Evolutionary conservation across 2,888 invertebrate species (phyloP), one percentile per base, ranked within the genome.

Genomic region (Pocota personata): DNA sequence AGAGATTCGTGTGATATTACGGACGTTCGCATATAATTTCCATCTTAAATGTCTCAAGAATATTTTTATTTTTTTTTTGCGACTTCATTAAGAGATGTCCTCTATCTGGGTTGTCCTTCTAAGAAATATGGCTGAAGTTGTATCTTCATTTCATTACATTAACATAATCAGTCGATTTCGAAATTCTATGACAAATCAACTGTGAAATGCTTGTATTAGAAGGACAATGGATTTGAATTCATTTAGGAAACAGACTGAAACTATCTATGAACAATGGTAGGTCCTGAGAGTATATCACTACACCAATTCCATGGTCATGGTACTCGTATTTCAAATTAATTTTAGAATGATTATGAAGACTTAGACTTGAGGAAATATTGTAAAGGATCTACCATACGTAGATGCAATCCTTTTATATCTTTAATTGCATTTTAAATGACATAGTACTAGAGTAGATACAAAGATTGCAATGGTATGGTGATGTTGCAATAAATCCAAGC

Each of bases 21-120:
- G 69, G 69, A 78, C 77, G 46, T 60, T 71, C 21, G 21, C 50
- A 77, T 60, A 77, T 62, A 69, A 77, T 69, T 69, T 77, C 60
- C 69, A 62, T 78, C 69, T 52, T 46, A 52, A 69, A 43, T 69
- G 16, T 78, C 40, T 19, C 14, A 43, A 35, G n/a, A 27, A 58
- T 21, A 50, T 24, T 27, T 37, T 37, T 16, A 24, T 46, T 30
- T 12, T 62, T 60, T 66, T 27, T 57, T 58, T 21, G 8, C 32
- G 55, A 66, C 66, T 48, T 66, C 46, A 57, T 66, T 66, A 66
- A 75, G 57, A 35, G 46, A 19, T 10, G 30, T 8, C 14, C 12
- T 30, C 35, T 7, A 19, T 40, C 21, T 19, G 16, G 3, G 10
- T 5, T 24, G 55, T 57, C 55, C 30, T 48, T 46, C 46, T 21